phyloP scores from a whole-genome alignment of 2,797 vertebrate genomes.

The Muscicapa comitata region DNA sequence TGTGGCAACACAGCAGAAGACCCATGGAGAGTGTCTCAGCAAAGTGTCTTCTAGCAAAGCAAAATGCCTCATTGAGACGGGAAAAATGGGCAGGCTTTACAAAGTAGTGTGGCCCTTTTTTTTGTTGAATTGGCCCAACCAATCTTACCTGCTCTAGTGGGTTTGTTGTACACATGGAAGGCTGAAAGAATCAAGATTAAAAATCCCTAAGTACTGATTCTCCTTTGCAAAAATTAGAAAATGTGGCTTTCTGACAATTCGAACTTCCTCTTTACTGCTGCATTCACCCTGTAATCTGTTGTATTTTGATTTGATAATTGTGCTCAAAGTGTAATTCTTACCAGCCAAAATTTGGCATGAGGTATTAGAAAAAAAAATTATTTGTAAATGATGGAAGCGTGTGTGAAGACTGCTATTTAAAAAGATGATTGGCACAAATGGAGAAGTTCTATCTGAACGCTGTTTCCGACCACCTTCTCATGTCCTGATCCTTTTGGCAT shows the following conservation, averaged over 20 bases:
- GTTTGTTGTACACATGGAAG: not conserved
- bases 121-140: not conserved
- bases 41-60: not conserved
- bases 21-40: not conserved
- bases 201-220: not conserved
- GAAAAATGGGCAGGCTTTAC: not conserved
- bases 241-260: not conserved
- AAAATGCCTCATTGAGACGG: not conserved
- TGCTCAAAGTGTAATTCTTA: constrained; percentile 9
- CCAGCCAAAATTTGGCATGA: constrained; percentile 44
- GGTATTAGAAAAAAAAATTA: not conserved
- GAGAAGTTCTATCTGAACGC: not conserved
- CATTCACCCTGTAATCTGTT: not conserved
- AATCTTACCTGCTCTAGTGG: not conserved
- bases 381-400: constrained; percentile 35
- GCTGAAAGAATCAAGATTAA: not conserved
- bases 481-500: constrained; percentile 24
- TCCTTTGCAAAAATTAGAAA: not conserved
- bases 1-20: not conserved
- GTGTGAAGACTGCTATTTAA: constrained; percentile 32
- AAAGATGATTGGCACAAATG: constrained; percentile 25
- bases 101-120: accelerated
- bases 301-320: constrained; percentile 1
- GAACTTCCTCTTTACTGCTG: not conserved
- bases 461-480: not conserved